Percentiles rank a stretch among this genome's conserved stretches.
Conservation (phyloP, 2,797 vertebrate genomes). For the Pygocentrus nattereri region DNA sequence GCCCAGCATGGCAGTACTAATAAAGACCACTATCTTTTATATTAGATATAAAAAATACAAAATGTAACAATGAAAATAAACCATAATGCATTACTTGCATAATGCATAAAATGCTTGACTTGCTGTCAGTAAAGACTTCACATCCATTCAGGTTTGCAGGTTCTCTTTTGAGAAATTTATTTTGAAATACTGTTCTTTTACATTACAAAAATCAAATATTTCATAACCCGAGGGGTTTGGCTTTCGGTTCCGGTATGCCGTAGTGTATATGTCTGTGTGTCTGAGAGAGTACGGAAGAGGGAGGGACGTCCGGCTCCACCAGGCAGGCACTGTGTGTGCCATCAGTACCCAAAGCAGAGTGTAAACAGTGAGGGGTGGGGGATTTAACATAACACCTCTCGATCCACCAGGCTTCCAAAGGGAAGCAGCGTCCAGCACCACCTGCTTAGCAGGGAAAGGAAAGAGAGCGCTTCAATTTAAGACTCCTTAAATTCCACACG, state of each 20-base stretch:
- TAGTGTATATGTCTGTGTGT: neutral
- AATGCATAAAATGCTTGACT: too few relatives aligned
- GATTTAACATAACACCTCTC: constrained; percentile 52
- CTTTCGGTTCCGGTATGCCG: constrained; percentile 52
- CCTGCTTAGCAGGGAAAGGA: constrained; percentile 72
- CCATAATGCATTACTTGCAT: too few relatives aligned
- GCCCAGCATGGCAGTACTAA: too few relatives aligned
- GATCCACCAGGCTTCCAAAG: constrained; percentile 65
- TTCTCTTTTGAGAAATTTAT: constrained; percentile 62
- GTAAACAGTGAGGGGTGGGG: constrained; percentile 59
- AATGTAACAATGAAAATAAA: too few relatives aligned
- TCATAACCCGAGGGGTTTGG: constrained; percentile 52
- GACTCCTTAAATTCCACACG: constrained; percentile 65
- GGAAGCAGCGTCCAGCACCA: constrained; percentile 65
- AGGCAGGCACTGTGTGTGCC: constrained; percentile 26
- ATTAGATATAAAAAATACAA: too few relatives aligned
- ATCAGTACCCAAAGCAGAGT: constrained; percentile 35
- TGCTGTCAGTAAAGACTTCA: constrained; percentile 2
- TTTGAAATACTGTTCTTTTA: constrained; percentile 56
- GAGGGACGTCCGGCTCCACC: constrained; percentile 32
- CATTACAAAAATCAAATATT: constrained; percentile 56
- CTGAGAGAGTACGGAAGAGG: neutral
- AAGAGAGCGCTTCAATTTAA: constrained; percentile 57
- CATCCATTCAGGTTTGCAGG: constrained; percentile 33
- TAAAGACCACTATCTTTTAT: too few relatives aligned